Evolutionary conservation across 2,888 invertebrate species (phyloP).

Genomic region (Hydroisotoma schaefferi): DNA sequence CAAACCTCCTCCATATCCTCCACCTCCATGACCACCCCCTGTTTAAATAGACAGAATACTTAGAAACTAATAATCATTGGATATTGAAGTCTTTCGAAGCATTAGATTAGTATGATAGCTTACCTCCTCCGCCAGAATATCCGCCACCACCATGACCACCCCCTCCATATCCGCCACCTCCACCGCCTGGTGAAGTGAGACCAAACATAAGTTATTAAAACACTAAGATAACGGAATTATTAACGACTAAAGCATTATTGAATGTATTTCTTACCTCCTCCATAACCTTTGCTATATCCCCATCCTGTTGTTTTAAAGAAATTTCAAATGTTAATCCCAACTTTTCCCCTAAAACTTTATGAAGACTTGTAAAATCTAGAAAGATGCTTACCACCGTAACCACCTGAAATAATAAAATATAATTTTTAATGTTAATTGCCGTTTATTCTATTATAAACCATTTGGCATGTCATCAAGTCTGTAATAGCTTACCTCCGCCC

Average conservation of each 20-base stretch:
- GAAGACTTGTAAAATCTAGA: no score
- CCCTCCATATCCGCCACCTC: slow-evolving; percentile 5
- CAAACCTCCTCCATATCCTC: no score
- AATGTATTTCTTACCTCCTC: slow-evolving; percentile 6
- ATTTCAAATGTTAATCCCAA: no score
- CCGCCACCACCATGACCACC: slow-evolving; percentile 1
- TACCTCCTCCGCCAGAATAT: slow-evolving; percentile 5
- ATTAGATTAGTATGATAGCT: no score
- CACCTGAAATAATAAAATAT: not conserved
- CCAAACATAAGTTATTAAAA: not conserved
- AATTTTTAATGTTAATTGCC: not conserved
- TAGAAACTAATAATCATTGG: no score
- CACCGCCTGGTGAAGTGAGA: not conserved
- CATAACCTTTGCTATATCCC: not conserved
- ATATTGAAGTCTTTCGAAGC: no score
- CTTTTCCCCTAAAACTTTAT: no score
- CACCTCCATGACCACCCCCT: no score
- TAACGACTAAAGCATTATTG: no score
- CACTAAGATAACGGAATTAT: not conserved
- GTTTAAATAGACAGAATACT: no score
- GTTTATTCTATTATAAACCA: no score
- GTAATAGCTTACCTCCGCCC: not conserved
- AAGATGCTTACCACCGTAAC: not conserved
- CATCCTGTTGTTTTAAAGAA: not conserved
- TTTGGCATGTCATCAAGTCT: no score